Percentiles rank a stretch among this genome's conserved stretches.
Evolutionary conservation across 2,113 vertebrate species (phyloP).

Genomic region (Actenoides hombroni): DNA sequence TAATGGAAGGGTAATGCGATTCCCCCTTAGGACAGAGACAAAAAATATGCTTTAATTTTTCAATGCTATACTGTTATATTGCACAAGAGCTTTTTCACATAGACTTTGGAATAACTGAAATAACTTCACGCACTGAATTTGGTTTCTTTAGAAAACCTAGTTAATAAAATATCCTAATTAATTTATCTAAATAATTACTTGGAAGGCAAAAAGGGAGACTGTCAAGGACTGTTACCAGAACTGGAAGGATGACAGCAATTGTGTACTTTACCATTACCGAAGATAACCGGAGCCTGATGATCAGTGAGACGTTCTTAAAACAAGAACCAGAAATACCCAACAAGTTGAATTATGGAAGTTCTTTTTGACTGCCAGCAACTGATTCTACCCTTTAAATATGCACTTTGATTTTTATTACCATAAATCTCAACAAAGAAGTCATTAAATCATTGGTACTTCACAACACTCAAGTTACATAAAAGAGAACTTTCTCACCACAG

Average conservation of each 20-base stretch:
- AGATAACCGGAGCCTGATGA: background rate
- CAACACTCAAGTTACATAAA: background rate
- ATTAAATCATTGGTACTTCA: background rate
- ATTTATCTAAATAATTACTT: background rate
- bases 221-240: background rate
- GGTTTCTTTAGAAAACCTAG: background rate
- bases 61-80: background rate
- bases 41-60: background rate
- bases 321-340: background rate
- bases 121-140: background rate
- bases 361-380: background rate
- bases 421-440: background rate
- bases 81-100: background rate
- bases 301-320: background rate
- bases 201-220: background rate
- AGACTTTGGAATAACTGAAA: background rate
- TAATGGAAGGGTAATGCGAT: background rate
- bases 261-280: background rate
- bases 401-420: too few relatives aligned
- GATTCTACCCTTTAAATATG: background rate
- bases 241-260: background rate
- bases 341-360: background rate
- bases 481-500: background rate
- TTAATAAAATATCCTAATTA: background rate
- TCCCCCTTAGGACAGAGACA: background rate